Percentiles rank a stretch among this genome's conserved stretches.
Evolutionary conservation across 2,797 vertebrate species (phyloP).

Genomic region (Pogonophryne albipinna): DNA sequence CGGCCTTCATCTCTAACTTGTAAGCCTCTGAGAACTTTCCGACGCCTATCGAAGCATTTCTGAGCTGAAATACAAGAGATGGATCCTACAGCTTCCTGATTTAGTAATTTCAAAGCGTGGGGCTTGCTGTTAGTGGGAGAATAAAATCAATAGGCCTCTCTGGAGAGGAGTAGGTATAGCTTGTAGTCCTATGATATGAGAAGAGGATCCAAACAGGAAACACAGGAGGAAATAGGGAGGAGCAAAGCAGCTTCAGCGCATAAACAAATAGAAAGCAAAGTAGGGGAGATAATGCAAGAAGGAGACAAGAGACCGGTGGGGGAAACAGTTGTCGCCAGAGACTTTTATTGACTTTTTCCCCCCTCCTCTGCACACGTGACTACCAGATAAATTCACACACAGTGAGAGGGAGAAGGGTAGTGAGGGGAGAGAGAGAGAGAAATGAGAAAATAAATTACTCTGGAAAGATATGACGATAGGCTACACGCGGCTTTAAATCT

Average conservation of each 20-base stretch:
- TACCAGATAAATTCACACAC: conserved; percentile 85
- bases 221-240: conserved; percentile 72
- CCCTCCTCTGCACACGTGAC: conserved; percentile 84
- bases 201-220: conserved; percentile 77
- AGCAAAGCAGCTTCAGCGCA: conserved; percentile 73
- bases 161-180: conserved; percentile 74
- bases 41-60: conserved; percentile 66
- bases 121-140: conserved; percentile 76
- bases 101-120: conserved; percentile 81
- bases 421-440: conserved; percentile 89
- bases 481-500: conserved; percentile 90
- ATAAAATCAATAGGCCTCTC: conserved; percentile 81
- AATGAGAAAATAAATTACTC: conserved; percentile 97
- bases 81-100: conserved; percentile 83
- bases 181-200: conserved; percentile 74
- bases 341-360: conserved; percentile 87
- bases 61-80: conserved; percentile 72
- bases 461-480: conserved; percentile 93
- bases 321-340: conserved; percentile 89
- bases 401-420: conserved; percentile 77
- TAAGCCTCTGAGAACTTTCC: conserved; percentile 72
- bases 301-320: conserved; percentile 83
- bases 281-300: conserved; percentile 81
- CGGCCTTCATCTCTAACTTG: conserved; percentile 60
- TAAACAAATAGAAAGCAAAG: conserved; percentile 84